These are phyloP conservation scores for Diachasma alloeum DNA, from an alignment of 1,140 invertebrate species.

Conservation along the genomic window DNA sequence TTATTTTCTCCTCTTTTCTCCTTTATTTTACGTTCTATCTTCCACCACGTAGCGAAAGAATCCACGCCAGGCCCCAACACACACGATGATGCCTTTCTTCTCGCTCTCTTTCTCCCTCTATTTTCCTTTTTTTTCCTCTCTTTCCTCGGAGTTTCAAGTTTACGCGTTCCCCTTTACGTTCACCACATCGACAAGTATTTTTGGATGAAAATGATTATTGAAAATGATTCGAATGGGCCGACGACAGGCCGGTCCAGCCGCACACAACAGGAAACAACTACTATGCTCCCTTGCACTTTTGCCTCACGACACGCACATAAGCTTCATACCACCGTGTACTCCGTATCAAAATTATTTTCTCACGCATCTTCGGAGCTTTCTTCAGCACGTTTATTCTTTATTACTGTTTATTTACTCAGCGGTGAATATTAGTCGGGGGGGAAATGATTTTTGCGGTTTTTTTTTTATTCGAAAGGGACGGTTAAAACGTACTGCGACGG, in stretches of 20 bases:
- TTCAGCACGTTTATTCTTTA: neutral
- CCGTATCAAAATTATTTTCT: neutral
- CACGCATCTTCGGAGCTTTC: neutral
- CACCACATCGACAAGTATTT: neutral
- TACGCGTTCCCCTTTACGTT: neutral
- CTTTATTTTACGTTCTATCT: slow-evolving; percentile 35
- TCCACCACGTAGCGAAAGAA: slow-evolving; percentile 33
- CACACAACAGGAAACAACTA: slow-evolving; percentile 41
- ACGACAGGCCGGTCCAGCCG: slow-evolving; percentile 47
- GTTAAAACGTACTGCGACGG: slow-evolving; percentile 41
- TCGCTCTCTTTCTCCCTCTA: neutral
- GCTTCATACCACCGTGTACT: slow-evolving; percentile 12
- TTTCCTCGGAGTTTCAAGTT: neutral
- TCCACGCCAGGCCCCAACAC: slow-evolving; percentile 15
- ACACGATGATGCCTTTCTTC: neutral
- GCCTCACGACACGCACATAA: slow-evolving; percentile 26
- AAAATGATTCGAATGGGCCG: slow-evolving; percentile 35
- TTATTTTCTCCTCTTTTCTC: neutral
- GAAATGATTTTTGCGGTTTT: neutral
- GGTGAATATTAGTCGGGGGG: neutral
- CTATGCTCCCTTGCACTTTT: slow-evolving; percentile 41
- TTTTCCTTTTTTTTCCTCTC: neutral
- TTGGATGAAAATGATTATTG: neutral
- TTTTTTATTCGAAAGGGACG: neutral
- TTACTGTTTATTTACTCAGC: neutral